Percentiles rank a stretch among this genome's conserved stretches.
Evolutionary conservation across 2,797 vertebrate genomes (phyloP).

Genomic region (Brachyrhaphis roseni): DNA sequence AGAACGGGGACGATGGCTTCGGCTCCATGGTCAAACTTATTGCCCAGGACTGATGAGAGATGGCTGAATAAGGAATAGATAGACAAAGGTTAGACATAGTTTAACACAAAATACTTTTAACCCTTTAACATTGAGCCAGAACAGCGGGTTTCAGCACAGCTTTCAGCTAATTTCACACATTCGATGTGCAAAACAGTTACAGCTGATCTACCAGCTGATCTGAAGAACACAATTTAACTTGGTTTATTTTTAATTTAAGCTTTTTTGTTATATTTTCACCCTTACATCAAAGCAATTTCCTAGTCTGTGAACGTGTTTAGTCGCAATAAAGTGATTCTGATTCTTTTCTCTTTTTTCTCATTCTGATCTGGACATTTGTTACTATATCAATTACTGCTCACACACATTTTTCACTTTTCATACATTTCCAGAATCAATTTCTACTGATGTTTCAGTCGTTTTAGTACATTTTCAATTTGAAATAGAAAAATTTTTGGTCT

Average conservation of each 20-base stretch:
- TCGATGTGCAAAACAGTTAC: not conserved
- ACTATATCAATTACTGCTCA: not conserved
- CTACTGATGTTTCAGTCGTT: not conserved
- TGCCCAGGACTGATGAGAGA: conserved; percentile 91
- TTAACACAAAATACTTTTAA: not conserved
- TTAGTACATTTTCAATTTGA: not conserved
- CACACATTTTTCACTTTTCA: not conserved
- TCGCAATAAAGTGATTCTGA: no score
- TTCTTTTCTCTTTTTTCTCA: not conserved
- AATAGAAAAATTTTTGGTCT: not conserved
- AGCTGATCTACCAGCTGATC: not conserved
- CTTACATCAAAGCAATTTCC: no score
- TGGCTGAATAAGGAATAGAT: conserved; percentile 72
- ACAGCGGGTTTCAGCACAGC: not conserved
- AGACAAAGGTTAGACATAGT: not conserved
- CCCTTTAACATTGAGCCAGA: not conserved
- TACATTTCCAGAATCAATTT: not conserved
- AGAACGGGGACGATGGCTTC: conserved; percentile 96
- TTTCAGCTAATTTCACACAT: not conserved
- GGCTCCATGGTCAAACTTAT: conserved; percentile 97
- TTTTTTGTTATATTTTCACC: no score
- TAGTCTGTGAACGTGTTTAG: no score
- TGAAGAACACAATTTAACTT: no score
- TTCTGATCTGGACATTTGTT: not conserved
- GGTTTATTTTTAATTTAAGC: no score